Percentiles rank a stretch among this genome's conserved stretches.
Conservation (phyloP, 2,888 invertebrate genomes). For the Bombylius major region DNA sequence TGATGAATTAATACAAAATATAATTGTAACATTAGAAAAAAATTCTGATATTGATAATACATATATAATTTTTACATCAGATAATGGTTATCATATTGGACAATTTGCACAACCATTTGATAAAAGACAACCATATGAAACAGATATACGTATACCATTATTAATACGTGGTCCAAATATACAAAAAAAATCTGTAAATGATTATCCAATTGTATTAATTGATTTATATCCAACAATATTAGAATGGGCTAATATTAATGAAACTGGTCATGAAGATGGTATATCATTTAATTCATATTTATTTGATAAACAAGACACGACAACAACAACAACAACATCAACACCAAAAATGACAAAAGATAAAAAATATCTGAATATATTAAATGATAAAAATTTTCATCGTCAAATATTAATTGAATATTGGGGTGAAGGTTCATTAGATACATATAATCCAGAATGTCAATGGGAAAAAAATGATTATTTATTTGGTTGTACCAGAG, state of each 20-base stretch:
- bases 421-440: conserved; percentile 56
- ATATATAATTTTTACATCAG: conserved; percentile 73
- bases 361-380: background rate
- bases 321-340: background rate
- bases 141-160: conserved; percentile 75
- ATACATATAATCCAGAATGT: conserved; percentile 47
- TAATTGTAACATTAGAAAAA: conserved; percentile 45
- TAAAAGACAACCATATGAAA: conserved; percentile 83
- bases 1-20: conserved; percentile 64
- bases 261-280: conserved; percentile 49
- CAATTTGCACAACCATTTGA: conserved; percentile 82
- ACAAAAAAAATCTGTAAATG: conserved; percentile 35
- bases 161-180: conserved; percentile 66
- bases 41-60: conserved; percentile 53
- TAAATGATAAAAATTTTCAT: conserved; percentile 22
- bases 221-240: conserved; percentile 77
- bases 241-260: conserved; percentile 45
- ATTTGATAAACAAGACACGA: background rate
- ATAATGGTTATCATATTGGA: conserved; percentile 85
- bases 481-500: conserved; percentile 49
- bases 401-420: conserved; percentile 67
- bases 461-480: conserved; percentile 41
- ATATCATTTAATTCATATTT: conserved; percentile 37
- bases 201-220: conserved; percentile 55
- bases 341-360: too few relatives aligned